Base-by-base conservation (phyloP, 2,797 vertebrate genomes). In the Rhinogobio ventralis region DNA sequence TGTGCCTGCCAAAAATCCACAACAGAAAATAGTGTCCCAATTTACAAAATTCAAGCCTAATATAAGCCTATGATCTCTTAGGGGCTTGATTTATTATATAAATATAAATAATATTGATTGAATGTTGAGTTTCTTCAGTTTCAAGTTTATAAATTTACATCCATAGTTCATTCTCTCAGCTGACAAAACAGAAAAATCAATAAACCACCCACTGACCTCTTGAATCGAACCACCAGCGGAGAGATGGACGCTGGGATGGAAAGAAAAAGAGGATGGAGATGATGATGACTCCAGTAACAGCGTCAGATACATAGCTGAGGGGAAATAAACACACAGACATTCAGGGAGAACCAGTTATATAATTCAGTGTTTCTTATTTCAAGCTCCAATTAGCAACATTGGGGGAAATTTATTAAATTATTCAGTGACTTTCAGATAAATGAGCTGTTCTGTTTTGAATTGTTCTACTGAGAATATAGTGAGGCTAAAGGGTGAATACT, bases 221-320 rank as follows among this genome's bases (percentile, higher is more conserved):
- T 45, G 96, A 89, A 90, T 98, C 96, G 71, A 96, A 95, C 98
- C 98, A 99, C 98, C 98, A 99, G 88, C 90, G 95, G 78, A 98
- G 86, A 76, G 97, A 98, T 0, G 98, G 98, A 88, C 94, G 97
- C 92, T 98, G 94, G 0, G 98, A 98, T 0, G 98, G 98, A 91
- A 99, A 99, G 95, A 99, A 98, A 94, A 99, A 99, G 68, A 99
- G 88, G 66, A 97, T 91, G 69, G 95, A 97, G 87, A 97, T 94
- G 45, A 99, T 96, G 90, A 96, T 92, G 87, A 99, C 95, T n/a
- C 97, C 97, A 0, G 97, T 99, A 85, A 99, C 98, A 0, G 98
- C 97, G 17, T 99, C 98, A 0, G 98, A 96, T 86, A 98, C 95
- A 73, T 96, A 99, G 90, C 98, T 99, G 91, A 77, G 20, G 60